Evolutionary conservation across 2,888 invertebrate species (phyloP).

Genomic region (Melieria omissa): DNA sequence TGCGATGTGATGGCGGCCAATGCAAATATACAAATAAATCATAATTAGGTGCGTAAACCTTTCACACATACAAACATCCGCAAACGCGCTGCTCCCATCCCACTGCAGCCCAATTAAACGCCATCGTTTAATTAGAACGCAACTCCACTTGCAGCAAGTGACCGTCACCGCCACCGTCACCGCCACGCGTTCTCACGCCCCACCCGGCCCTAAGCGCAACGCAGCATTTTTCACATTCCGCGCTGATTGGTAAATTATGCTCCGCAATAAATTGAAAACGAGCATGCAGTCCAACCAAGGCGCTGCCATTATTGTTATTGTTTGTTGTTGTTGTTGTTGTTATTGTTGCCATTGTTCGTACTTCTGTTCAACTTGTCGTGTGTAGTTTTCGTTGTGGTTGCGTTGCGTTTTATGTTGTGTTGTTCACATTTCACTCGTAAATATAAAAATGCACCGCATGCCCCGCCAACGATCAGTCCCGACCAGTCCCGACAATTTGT

Average conservation of each 20-base stretch:
- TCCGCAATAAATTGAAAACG: conserved; percentile 15
- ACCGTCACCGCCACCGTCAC: neutral
- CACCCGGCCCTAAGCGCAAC: conserved; percentile 3
- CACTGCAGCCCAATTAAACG: conserved; percentile 1
- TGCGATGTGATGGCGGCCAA: conserved; percentile 13
- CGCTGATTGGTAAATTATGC: conserved; percentile 15
- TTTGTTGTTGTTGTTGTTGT: too few species aligned
- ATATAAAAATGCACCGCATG: too few species aligned
- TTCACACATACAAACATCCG: neutral
- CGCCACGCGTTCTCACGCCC: conserved; percentile 21
- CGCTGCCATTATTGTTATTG: too few species aligned
- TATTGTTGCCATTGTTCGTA: too few species aligned
- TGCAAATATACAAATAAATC: conserved; percentile 39
- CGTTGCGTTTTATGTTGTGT: too few species aligned
- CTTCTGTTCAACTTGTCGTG: too few species aligned
- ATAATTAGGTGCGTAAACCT: conserved; percentile 41
- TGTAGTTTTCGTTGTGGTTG: too few species aligned
- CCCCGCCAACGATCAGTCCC: too few species aligned
- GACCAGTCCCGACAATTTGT: too few species aligned
- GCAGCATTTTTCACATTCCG: neutral
- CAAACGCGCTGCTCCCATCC: neutral
- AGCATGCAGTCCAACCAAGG: neutral
- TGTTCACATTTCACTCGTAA: too few species aligned
- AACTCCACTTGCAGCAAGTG: conserved; percentile 6
- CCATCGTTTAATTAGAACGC: conserved; percentile 3